These are phyloP conservation scores for Epiblema foenella DNA, from an alignment of 2,888 invertebrate species.

Conservation along the genomic window DNA sequence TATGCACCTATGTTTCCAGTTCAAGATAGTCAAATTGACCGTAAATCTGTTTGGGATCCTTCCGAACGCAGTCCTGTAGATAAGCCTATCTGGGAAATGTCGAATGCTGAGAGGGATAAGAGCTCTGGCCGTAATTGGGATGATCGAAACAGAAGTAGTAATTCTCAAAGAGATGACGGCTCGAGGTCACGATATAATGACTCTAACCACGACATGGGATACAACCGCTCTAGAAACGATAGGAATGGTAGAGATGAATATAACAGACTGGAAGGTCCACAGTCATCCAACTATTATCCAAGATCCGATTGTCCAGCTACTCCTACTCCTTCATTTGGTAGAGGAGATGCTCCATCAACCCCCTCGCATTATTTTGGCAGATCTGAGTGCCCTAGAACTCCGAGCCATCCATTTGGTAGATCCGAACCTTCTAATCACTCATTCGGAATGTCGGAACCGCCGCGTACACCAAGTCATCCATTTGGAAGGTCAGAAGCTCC, in stretches of 20 bases:
- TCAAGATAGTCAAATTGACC: slow-evolving; percentile 55
- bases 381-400: slow-evolving; percentile 62
- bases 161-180: slow-evolving; percentile 50
- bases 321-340: slow-evolving; percentile 58
- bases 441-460: slow-evolving; percentile 49
- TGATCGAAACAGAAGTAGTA: slow-evolving; percentile 49
- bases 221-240: slow-evolving; percentile 53
- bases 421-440: slow-evolving; percentile 54
- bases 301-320: slow-evolving; percentile 52
- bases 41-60: slow-evolving; percentile 50
- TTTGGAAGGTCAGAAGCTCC: slow-evolving; percentile 55
- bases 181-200: slow-evolving; percentile 50
- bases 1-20: slow-evolving; percentile 65
- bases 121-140: slow-evolving; percentile 50
- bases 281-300: slow-evolving; percentile 52
- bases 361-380: slow-evolving; percentile 61
- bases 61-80: slow-evolving; percentile 26
- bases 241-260: slow-evolving; percentile 38
- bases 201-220: slow-evolving; percentile 52
- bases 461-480: slow-evolving; percentile 56
- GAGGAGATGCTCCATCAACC: slow-evolving; percentile 59
- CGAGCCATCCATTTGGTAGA: slow-evolving; percentile 63
- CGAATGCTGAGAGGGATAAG: slow-evolving; percentile 40
- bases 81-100: slow-evolving; percentile 44
- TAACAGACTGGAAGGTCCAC: slow-evolving; percentile 51